Conservation (phyloP, 2,113 vertebrate genomes). For the Pseudopipra pipra region DNA sequence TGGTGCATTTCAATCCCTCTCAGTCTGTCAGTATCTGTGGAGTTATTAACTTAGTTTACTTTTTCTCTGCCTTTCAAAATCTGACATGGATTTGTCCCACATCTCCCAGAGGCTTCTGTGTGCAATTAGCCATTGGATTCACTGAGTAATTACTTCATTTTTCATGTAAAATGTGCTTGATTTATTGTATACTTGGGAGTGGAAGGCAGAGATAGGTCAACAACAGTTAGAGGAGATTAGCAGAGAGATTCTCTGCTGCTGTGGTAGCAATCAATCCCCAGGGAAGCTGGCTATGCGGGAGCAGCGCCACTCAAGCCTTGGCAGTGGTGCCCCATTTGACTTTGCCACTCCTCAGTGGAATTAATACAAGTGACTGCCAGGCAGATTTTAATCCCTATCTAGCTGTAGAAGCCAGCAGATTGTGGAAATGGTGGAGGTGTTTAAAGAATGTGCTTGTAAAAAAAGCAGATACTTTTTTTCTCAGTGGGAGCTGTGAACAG, state of each 20-base stretch:
- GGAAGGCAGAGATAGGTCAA: conserved; percentile 78
- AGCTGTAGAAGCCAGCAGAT: neutral
- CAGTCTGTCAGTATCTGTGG: conserved; percentile 55
- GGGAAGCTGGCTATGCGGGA: conserved; percentile 19
- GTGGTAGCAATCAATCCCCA: conserved; percentile 35
- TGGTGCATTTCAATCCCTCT: conserved; percentile 56
- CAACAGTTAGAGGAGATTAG: conserved; percentile 76
- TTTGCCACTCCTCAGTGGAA: conserved; percentile 47
- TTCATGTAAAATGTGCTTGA: conserved; percentile 83
- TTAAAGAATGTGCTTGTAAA: neutral
- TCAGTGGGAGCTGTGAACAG: neutral
- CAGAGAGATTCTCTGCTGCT: conserved; percentile 42
- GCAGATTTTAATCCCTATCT: conserved; percentile 39
- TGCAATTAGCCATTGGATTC: conserved; percentile 86
- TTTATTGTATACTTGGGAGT: conserved; percentile 78
- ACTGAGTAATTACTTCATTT: conserved; percentile 90
- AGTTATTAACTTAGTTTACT: conserved; percentile 73
- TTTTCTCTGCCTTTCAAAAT: conserved; percentile 75
- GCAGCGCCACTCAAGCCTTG: conserved; percentile 79
- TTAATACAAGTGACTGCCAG: conserved; percentile 27
- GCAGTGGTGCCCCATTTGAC: conserved; percentile 63
- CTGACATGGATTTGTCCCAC: conserved; percentile 79
- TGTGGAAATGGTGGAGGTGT: conserved; percentile 74
- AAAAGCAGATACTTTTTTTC: neutral
- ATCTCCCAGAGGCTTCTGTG: conserved; percentile 82